Percentiles rank a stretch among this genome's conserved stretches.
Conservation (phyloP, 2,888 invertebrate species). For the Baronia brevicornis region DNA sequence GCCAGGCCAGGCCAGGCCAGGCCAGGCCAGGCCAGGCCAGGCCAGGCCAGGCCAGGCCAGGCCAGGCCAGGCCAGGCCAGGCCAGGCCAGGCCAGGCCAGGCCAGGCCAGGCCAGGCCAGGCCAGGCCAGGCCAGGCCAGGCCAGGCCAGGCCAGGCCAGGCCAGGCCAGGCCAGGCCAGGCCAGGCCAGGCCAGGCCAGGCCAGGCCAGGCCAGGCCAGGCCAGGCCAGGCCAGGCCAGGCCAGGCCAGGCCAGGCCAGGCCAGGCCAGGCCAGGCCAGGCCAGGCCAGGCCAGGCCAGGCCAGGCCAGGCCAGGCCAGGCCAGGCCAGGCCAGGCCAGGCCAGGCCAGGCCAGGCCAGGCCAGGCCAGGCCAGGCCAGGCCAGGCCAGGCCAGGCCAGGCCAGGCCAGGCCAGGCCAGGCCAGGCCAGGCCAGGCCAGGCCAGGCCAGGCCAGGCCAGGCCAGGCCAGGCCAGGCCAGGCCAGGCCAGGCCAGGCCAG, state of each 20-base stretch:
- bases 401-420: constrained; percentile 17
- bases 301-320: constrained; percentile 20
- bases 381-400: constrained; percentile 19
- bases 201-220: constrained; percentile 3
- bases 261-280: constrained; percentile 18
- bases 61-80: constrained; percentile 14
- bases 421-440: constrained; percentile 17
- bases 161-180: constrained; percentile 13
- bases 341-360: constrained; percentile 22
- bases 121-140: constrained; percentile 7
- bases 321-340: constrained; percentile 21
- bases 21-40: constrained; percentile 12
- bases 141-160: constrained; percentile 9
- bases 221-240: constrained; percentile 4
- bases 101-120: constrained; percentile 12
- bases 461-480: constrained; percentile 17
- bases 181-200: constrained; percentile 8
- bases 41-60: constrained; percentile 14
- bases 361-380: constrained; percentile 21
- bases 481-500: constrained; percentile 15
- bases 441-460: constrained; percentile 19
- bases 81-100: constrained; percentile 15
- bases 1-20: constrained; percentile 15
- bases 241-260: constrained; percentile 20
- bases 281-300: constrained; percentile 20